These are phyloP conservation scores for Patiria pectinifera DNA, from an alignment of 53 echinoderm and acorn worm genomes.

Conservation along the genomic window DNA sequence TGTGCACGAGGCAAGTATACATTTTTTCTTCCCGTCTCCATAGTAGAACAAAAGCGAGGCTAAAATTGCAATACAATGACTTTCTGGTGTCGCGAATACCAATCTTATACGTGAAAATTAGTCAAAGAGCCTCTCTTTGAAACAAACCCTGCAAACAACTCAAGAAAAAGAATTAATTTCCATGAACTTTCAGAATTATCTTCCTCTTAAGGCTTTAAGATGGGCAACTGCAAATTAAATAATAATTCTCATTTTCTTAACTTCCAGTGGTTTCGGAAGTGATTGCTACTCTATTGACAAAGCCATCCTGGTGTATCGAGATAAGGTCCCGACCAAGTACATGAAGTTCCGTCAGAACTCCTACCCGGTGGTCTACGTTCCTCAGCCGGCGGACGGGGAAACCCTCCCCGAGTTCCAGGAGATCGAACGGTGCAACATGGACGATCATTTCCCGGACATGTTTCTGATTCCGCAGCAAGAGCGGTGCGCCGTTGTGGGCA, in stretches of 20 bases:
- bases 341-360: slow-evolving; percentile 81
- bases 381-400: slow-evolving; percentile 35
- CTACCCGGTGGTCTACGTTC: slow-evolving; percentile 67
- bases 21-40: neutral
- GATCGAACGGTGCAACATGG: slow-evolving; percentile 63
- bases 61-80: too few relatives aligned
- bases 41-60: neutral
- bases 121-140: too few relatives aligned
- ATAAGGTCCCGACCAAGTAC: slow-evolving; percentile 61
- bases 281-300: slow-evolving; percentile 63
- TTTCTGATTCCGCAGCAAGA: slow-evolving; percentile 58
- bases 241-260: too few relatives aligned
- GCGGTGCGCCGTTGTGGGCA: slow-evolving; percentile 81
- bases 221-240: too few relatives aligned
- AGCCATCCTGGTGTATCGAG: slow-evolving; percentile 75
- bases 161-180: too few relatives aligned
- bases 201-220: too few relatives aligned
- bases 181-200: too few relatives aligned
- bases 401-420: slow-evolving; percentile 46
- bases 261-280: slow-evolving; percentile 10
- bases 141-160: too few relatives aligned
- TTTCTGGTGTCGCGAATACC: too few relatives aligned
- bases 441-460: slow-evolving; percentile 73
- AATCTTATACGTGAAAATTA: too few relatives aligned
- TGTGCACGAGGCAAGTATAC: slow-evolving; percentile 24